Conservation (phyloP, 2,888 invertebrate genomes). For the Melitaea athalia region DNA sequence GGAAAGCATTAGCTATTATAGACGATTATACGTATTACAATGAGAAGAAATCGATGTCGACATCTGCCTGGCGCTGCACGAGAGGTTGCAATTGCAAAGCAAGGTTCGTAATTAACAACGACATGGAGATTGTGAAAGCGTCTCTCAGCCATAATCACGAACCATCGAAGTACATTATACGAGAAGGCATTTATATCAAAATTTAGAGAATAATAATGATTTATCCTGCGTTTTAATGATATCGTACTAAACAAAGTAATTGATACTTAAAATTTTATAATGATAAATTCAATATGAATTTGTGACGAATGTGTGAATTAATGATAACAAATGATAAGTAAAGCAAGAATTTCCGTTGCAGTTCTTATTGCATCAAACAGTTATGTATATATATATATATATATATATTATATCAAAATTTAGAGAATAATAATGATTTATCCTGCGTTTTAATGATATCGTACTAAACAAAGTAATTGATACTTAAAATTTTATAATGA, state of each 20-base stretch:
- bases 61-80: slow-evolving; percentile 43
- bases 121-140: slow-evolving; percentile 22
- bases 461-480: too few relatives aligned
- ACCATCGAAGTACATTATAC: slow-evolving; percentile 33
- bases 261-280: slow-evolving; percentile 5
- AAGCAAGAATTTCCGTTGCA: too few relatives aligned
- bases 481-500: too few relatives aligned
- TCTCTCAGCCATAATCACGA: slow-evolving; percentile 30
- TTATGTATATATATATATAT: too few relatives aligned
- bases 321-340: too few relatives aligned
- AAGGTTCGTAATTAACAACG: slow-evolving; percentile 29
- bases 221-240: not conserved
- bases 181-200: slow-evolving; percentile 33
- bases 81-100: slow-evolving; percentile 32
- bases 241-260: too few relatives aligned
- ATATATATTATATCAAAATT: too few relatives aligned
- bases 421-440: too few relatives aligned
- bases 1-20: slow-evolving; percentile 47
- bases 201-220: not conserved
- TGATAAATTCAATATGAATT: too few relatives aligned
- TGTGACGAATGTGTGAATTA: too few relatives aligned
- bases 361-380: too few relatives aligned
- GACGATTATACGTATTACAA: slow-evolving; percentile 51
- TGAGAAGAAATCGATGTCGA: slow-evolving; percentile 26
- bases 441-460: too few relatives aligned